phyloP scores from a whole-genome alignment of 2,888 invertebrate genomes.

The Meliscaeva auricollis region DNA sequence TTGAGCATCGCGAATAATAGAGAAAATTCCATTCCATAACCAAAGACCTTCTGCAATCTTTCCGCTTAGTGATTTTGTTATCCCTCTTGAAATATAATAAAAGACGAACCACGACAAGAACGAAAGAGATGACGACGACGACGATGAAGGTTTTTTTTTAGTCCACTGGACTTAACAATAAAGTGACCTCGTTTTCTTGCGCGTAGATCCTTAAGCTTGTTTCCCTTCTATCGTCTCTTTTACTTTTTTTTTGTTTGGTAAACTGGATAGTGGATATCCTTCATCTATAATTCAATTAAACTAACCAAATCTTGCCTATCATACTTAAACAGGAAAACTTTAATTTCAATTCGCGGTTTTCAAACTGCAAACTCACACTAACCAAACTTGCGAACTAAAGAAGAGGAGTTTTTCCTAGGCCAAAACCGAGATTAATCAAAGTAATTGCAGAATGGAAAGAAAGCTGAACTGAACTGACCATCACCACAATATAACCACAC shows the following conservation, averaged over 20 bases:
- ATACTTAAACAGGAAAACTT: conserved; percentile 48
- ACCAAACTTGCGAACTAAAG: background rate
- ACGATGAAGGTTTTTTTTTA: conserved; percentile 26
- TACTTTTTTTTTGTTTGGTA: background rate
- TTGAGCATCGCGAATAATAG: conserved; percentile 34
- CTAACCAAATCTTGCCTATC: conserved; percentile 67
- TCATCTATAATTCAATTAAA: conserved; percentile 71
- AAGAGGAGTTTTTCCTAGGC: conserved; percentile 10
- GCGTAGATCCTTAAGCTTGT: conserved; percentile 24
- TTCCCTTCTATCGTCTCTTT: background rate
- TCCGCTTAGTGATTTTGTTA: conserved; percentile 29
- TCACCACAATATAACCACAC: conserved; percentile 28
- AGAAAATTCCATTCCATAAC: conserved; percentile 30
- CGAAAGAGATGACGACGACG: background rate
- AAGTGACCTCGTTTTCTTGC: conserved; percentile 63
- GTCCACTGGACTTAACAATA: conserved; percentile 59
- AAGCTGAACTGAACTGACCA: conserved; percentile 66
- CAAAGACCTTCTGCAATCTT: conserved; percentile 30
- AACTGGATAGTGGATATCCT: conserved; percentile 47
- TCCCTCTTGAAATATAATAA: conserved; percentile 67
- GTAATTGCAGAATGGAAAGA: conserved; percentile 78
- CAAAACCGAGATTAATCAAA: conserved; percentile 81
- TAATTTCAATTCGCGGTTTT: conserved; percentile 46
- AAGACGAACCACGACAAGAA: conserved; percentile 49
- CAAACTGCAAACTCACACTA: conserved; percentile 34